phyloP scores from a whole-genome alignment of 2,113 vertebrate species.

The Nestor notabilis region DNA sequence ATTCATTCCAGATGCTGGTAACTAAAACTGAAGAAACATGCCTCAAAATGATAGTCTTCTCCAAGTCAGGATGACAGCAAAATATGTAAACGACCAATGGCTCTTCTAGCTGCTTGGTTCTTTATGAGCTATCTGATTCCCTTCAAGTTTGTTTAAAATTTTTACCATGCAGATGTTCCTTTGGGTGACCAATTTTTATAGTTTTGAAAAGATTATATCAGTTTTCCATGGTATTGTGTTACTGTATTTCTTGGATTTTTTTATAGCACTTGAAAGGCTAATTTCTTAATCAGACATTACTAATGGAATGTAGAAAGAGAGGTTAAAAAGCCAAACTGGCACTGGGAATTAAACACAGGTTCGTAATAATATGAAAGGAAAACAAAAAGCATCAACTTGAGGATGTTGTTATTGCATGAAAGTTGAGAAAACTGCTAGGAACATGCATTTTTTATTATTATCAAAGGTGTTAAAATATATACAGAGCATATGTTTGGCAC shows the following conservation, averaged over 20 bases:
- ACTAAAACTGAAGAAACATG: conserved; percentile 77
- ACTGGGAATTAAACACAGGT: conserved; percentile 75
- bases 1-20: conserved; percentile 86
- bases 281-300: conserved; percentile 81
- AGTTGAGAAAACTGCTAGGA: conserved; percentile 81
- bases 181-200: conserved; percentile 83
- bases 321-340: conserved; percentile 73
- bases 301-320: conserved; percentile 80
- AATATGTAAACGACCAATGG: conserved; percentile 70
- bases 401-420: conserved; percentile 75
- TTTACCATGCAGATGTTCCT: conserved; percentile 83
- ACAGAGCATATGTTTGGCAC: conserved; percentile 83
- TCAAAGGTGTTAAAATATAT: conserved; percentile 86
- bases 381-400: conserved; percentile 73
- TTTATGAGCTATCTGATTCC: conserved; percentile 83
- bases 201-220: conserved; percentile 88
- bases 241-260: conserved; percentile 84
- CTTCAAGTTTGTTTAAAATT: conserved; percentile 82
- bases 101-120: conserved; percentile 60
- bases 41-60: conserved; percentile 74
- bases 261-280: conserved; percentile 81
- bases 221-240: conserved; percentile 84
- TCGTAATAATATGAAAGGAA: conserved; percentile 75
- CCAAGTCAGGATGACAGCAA: conserved; percentile 78
- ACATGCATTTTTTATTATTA: conserved; percentile 83